phyloP scores from a whole-genome alignment of 1,140 invertebrate genomes.

The Drosophila repletoides region DNA sequence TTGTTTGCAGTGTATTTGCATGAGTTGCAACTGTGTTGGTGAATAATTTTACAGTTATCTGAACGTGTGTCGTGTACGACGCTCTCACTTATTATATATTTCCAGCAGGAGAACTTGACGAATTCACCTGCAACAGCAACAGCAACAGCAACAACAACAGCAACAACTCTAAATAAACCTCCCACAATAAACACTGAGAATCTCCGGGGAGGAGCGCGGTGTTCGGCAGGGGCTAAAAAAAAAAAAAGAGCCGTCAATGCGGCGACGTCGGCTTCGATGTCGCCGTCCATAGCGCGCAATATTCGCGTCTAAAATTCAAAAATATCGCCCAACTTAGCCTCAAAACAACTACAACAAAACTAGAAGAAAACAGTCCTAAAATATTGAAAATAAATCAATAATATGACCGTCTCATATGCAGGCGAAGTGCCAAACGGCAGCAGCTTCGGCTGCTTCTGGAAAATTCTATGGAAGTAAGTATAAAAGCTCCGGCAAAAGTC shows the following conservation, averaged over 20 bases:
- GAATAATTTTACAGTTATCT: constrained; percentile 48
- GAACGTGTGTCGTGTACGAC: constrained; percentile 27
- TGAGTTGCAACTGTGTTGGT: constrained; percentile 62
- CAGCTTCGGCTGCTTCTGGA: constrained; percentile 95
- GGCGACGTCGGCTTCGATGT: constrained; percentile 46
- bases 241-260: constrained; percentile 28
- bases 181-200: neutral
- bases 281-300: constrained; percentile 46
- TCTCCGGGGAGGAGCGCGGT: neutral
- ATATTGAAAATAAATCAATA: constrained; percentile 24
- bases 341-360: constrained; percentile 22
- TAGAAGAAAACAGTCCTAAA: too few relatives aligned
- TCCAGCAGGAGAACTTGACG: constrained; percentile 19
- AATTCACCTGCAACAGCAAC: constrained; percentile 32
- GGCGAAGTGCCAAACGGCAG: constrained; percentile 94
- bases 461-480: constrained; percentile 92
- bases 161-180: neutral
- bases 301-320: constrained; percentile 44
- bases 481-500: too few relatives aligned
- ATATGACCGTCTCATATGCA: constrained; percentile 94
- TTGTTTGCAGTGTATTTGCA: constrained; percentile 64
- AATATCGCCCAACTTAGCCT: constrained; percentile 32
- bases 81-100: constrained; percentile 49
- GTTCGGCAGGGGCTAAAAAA: neutral
- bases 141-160: constrained; percentile 4